Conservation (phyloP, 2,888 invertebrate species). For the Himalopsyche japonica region DNA sequence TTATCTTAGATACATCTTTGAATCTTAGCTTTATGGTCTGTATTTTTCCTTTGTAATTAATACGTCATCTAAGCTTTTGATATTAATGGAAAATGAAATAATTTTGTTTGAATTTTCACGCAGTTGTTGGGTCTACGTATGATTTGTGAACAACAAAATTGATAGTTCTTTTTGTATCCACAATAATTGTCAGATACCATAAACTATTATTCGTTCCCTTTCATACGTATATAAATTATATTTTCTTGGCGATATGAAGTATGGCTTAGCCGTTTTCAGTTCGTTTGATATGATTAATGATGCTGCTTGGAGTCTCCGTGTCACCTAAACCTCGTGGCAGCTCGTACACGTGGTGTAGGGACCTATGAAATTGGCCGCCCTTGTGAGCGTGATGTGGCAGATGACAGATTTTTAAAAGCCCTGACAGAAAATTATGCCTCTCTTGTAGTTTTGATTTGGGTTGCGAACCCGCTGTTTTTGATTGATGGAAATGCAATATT, state of each 20-base stretch:
- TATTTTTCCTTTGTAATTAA: too few species aligned
- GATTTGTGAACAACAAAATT: too few species aligned
- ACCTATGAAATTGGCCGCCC: neutral
- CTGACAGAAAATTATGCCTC: neutral
- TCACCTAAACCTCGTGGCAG: neutral
- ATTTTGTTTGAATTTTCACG: too few species aligned
- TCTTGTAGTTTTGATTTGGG: neutral
- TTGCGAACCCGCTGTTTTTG: neutral
- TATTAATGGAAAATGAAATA: too few species aligned
- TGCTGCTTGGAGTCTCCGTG: neutral
- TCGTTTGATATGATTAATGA: slow-evolving; percentile 13
- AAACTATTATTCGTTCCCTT: too few species aligned
- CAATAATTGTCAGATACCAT: too few species aligned
- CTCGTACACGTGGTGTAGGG: neutral
- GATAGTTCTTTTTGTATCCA: too few species aligned
- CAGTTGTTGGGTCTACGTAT: too few species aligned
- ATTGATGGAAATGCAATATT: neutral
- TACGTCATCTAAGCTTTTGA: too few species aligned
- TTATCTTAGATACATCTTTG: too few species aligned
- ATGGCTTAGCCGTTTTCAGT: neutral
- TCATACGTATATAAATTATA: neutral
- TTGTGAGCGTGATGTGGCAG: neutral
- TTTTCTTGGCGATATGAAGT: neutral
- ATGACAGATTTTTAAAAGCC: neutral
- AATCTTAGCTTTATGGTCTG: too few species aligned